Conservation (phyloP, 1,140 invertebrate genomes). For the Chionoecetes opilio region DNA sequence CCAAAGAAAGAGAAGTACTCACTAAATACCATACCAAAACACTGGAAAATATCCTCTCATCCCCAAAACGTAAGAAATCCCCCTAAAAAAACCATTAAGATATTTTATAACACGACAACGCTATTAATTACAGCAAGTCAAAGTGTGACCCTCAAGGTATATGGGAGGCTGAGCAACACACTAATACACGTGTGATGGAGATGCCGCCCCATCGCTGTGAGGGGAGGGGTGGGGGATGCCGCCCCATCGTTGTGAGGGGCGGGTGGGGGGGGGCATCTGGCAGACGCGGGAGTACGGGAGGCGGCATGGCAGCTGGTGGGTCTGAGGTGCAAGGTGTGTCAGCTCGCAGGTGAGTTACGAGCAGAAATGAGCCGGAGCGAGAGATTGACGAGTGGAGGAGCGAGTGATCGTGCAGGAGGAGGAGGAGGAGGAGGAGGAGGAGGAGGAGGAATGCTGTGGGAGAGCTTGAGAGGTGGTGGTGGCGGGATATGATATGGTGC, state of each 20-base stretch:
- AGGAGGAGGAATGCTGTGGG: too few species aligned
- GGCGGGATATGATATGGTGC: too few species aligned
- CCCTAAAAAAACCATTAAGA: too few species aligned
- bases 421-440: neutral
- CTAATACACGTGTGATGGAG: too few species aligned
- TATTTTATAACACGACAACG: neutral
- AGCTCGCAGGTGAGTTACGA: neutral
- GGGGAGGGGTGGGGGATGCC: neutral
- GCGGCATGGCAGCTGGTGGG: constrained; percentile 6
- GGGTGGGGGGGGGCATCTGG: neutral
- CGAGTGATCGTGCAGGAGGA: neutral
- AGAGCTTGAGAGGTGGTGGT: too few species aligned
- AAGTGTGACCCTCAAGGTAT: too few species aligned
- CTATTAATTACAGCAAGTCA: neutral
- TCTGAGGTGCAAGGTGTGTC: constrained; percentile 8
- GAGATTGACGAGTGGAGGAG: constrained; percentile 41
- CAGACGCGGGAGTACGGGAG: neutral
- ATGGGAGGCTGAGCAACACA: too few species aligned
- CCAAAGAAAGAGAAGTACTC: too few species aligned
- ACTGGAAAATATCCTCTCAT: too few species aligned
- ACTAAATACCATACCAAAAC: too few species aligned
- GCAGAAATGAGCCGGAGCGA: constrained; percentile 38
- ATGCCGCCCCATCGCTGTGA: too few species aligned
- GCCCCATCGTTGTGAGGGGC: neutral
- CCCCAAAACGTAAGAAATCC: too few species aligned